Evolutionary conservation across 2,888 invertebrate genomes (phyloP), one percentile per base, ranked within the genome.

Genomic region (Pilophorus perplexus): DNA sequence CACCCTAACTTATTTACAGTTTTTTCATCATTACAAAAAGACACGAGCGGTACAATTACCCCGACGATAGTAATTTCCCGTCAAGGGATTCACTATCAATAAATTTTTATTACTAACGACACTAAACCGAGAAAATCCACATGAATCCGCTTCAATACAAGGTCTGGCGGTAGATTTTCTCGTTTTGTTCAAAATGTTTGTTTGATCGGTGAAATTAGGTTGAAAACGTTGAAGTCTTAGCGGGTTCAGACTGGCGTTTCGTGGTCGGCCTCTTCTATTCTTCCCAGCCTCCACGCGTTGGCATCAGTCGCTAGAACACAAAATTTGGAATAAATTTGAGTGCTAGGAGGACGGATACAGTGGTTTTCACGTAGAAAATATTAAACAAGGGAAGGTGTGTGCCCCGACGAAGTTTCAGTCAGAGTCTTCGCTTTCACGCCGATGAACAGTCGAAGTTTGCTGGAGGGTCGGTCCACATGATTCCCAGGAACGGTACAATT

Each of bases 221-320:
- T 6, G 33, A 33, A 33, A 33, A 33, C 33, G 33, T 33, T 50
- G 10, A 12, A 22, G 10, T 20, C 16, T 50, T 50, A 10, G 8
- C 14, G 18, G 8, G 14, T 64, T 87, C 84, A 89, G 77, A 89
- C 89, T 71, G 88, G 86, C 77, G 89, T 89, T 78, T 89, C 89
- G 76, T 88, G 88, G 75, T 89, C 89, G 72, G 85, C 83, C 80
- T 89, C 89, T 78, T 89, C 89, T 79, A 89, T 89, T 75, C 88
- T 83, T 71, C 88, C 88, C 73, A 89, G 82, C 70, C 88, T 83
- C 88, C 88, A 89, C 71, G 88, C 88, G 78, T 89, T 88, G 67
- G 87, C 87, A 79, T 89, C 88, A 70, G 85, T 84, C 72, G 85
- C 86, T 84, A 80, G 28, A 73, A 71, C 52, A 50, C 3, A 6